These are phyloP conservation scores for Zaprionus camerounensis DNA, from an alignment of 1,140 invertebrate genomes.

Conservation along the genomic window DNA sequence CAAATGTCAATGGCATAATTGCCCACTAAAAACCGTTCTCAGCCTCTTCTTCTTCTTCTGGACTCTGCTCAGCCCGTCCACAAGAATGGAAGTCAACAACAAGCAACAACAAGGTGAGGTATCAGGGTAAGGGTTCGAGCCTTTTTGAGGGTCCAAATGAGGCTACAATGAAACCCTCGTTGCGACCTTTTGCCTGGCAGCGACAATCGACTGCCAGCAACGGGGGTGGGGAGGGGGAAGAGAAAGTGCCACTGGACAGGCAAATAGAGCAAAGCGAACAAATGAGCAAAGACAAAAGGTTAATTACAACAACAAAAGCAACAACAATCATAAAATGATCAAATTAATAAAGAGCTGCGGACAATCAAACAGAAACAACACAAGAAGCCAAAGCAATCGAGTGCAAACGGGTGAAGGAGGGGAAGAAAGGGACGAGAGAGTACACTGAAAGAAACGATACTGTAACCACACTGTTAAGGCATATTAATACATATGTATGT, in stretches of 20 bases:
- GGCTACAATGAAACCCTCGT: constrained; percentile 17
- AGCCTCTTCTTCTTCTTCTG: constrained; percentile 18
- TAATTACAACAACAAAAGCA: constrained; percentile 69
- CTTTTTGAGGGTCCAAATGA: constrained; percentile 25
- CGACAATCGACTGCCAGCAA: background rate
- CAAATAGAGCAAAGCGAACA: constrained; percentile 38
- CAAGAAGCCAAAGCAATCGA: constrained; percentile 39
- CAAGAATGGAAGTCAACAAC: constrained; percentile 33
- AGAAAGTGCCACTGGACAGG: constrained; percentile 40
- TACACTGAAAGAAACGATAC: constrained; percentile 9
- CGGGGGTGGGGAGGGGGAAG: background rate
- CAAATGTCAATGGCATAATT: constrained; percentile 80
- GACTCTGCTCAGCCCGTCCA: background rate
- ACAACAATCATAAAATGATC: constrained; percentile 77
- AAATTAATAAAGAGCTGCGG: constrained; percentile 78
- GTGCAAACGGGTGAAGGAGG: constrained; percentile 6
- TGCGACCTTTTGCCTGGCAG: constrained; percentile 42
- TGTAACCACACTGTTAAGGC: too few species aligned
- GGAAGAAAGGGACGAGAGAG: background rate
- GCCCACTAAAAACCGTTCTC: constrained; percentile 53
- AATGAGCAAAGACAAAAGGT: constrained; percentile 76
- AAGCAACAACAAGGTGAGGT: constrained; percentile 28
- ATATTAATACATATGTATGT: too few species aligned
- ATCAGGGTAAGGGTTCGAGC: constrained; percentile 24
- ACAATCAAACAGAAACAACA: constrained; percentile 55